Evolutionary conservation across 2,888 invertebrate genomes (phyloP).

Genomic region (Volucella zonaria): DNA sequence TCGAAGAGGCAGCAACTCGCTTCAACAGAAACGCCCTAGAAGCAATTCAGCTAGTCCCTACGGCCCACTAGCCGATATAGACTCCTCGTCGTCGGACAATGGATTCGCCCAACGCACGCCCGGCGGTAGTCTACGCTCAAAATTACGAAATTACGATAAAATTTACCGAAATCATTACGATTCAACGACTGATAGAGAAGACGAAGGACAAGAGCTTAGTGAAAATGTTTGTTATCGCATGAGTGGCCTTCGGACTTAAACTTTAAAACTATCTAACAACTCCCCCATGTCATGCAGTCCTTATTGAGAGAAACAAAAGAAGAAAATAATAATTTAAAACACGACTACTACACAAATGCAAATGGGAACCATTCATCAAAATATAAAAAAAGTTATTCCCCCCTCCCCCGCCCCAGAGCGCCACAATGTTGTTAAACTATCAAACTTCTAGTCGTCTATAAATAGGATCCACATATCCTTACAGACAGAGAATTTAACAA

Average conservation of each 20-base stretch:
- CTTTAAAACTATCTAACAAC: background rate
- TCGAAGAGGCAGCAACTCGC: constrained; percentile 46
- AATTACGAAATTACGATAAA: constrained; percentile 70
- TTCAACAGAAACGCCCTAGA: constrained; percentile 53
- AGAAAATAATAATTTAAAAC: constrained; percentile 30
- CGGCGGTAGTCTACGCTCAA: constrained; percentile 67
- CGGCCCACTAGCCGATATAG: constrained; percentile 56
- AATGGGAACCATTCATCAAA: constrained; percentile 67
- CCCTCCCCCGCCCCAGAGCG: constrained; percentile 4
- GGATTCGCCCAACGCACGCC: constrained; percentile 63
- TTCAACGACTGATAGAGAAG: constrained; percentile 40
- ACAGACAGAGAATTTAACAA: constrained; percentile 5
- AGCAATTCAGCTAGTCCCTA: constrained; percentile 69
- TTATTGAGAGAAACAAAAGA: background rate
- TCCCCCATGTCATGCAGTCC: background rate
- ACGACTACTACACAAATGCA: constrained; percentile 18
- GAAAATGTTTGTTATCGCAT: constrained; percentile 71
- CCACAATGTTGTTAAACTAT: constrained; percentile 59
- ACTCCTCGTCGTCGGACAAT: constrained; percentile 34
- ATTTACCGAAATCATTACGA: constrained; percentile 62
- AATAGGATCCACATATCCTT: constrained; percentile 35
- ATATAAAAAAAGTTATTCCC: constrained; percentile 23
- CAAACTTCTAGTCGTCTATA: constrained; percentile 45
- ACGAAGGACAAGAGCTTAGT: constrained; percentile 53
- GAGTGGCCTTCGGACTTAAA: constrained; percentile 57